Evolutionary conservation across 2,888 invertebrate genomes (phyloP), one percentile per base, ranked within the genome.

Genomic region (Maniola hyperantus): DNA sequence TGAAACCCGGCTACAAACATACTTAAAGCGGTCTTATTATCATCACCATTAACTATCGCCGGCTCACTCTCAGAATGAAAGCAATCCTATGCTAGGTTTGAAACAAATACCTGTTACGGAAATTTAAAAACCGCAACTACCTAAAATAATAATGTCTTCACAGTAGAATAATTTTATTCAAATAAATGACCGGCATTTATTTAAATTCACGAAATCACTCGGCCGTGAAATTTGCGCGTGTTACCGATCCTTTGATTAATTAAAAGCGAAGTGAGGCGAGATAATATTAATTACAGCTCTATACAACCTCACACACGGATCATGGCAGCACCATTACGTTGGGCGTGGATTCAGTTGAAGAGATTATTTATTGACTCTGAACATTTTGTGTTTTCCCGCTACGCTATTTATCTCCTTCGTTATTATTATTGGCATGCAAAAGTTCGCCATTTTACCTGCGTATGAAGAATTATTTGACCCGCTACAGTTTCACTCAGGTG

Each of bases 231-330:
- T 63, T 68, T 58, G 46, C 66, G 48, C 64, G 63, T 57, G 63
- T 57, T 64, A 48, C 61, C 60, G 53, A 69, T 64, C 61, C 57
- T 15, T 62, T 67, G 67, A 68, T 71, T 71, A 68, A 72, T 71
- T 66, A 62, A 60, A 65, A 65, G 69, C 60, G 68, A 66, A 67
- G 63, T 66, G 64, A 66, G 61, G 58, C 44, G 59, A 66, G 63
- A 64, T 65, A 69, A 65, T 57, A 65, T 65, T 71, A 67, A 71
- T 67, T 69, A 65, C 64, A 65, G 20, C 54, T 59, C 63, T 62
- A 51, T 57, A 66, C 66, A 64, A 62, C 63, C 63, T 65, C 65
- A 66, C 67, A 64, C 68, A 61, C 66, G 60, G 64, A 65, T 57
- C 65, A 66, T 60, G 65, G 61, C 15, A 58, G 33, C 69, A 58